Base-by-base conservation (phyloP, 2,888 invertebrate species). In the Pseudanteris insignis region DNA sequence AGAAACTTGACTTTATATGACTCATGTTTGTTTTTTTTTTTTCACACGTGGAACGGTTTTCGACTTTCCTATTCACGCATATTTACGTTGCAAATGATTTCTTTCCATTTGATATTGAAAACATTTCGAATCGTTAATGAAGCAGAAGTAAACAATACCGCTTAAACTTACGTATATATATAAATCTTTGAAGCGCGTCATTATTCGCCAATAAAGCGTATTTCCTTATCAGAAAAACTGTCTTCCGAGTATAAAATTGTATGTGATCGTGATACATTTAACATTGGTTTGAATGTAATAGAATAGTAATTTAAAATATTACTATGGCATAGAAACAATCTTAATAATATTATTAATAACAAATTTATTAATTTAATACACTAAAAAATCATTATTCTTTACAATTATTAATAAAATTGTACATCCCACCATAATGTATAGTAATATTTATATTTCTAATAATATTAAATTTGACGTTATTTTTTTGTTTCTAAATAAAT, bases 201-300 rank as follows among this genome's bases (percentile, higher is more conserved):
- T 24, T 7, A 11, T 10, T 24, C 5, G 8, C 11, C 36, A 24
- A 36, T 36, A 36, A 36, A 36, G 24, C 21, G 21, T 24, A 36
- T 36, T 36, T 24, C 10, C 10, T 36, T 24, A 36, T 36, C 24
- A 12, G 24, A 36, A 30, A 12, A 30, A 30, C 7, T 12, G 13
- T 4, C n/a, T 12, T 8, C 5, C 12, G 30, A 8, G 13, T 8
- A 8, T 30, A 30, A 30, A 4, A 11, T 13, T 8, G 36, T 24
- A 10, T 15, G 36, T 13, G 36, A 24, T 36, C 36, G 11, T 18
- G 24, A 36, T 36, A 11, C 24, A 4, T 36, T 36, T 36, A 36
- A 36, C 36, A 24, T 8, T 36, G 10, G 24, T 36, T 36, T 24
- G 36, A 12, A 24, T 24, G 36, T 36, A 36, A 36, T 36, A 36